Base-by-base conservation (phyloP, 1,140 invertebrate genomes). In the Heliothis virescens region DNA sequence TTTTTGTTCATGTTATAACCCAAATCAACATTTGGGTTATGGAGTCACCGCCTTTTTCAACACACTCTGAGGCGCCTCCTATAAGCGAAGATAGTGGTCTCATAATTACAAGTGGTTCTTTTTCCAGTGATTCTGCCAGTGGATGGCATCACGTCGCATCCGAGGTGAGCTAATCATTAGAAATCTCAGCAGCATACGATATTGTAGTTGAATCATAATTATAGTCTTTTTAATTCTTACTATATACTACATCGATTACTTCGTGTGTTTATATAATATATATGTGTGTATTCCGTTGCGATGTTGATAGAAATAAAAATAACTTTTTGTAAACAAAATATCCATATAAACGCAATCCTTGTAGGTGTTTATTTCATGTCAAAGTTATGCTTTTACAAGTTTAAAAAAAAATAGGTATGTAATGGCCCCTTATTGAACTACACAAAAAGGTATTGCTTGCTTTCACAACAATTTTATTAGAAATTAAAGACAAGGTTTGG, bases 11-110 rank as follows among this genome's bases (percentile, higher is more conserved):
- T 79, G 72, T 83, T 81, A 86, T 89, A 84, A 85, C 83, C 76
- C 82, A 85, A 85, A 80, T 79, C 71, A 76, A 63, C n/a, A 34
- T 63, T 87, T 83, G 78, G 86, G 88, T 90, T 82, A 96, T 96
- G 96, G 95, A 96, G 92, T 96, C 96, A 80, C 95, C 95, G 85
- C 95, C 95, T 86, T 96, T 95, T 83, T 96, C 95, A 83, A 95
- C 95, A 89, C 95, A 95, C 88, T 96, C 95, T 76, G 95, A 96
- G 87, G 95, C 92, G 79, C 95, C 95, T 87, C 94, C 94, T 82
- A 87, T 96, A 85, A 96, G 96, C 89, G 96, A 96, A 93, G 96
- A 96, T 86, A 96, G 95, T 94, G 96, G 96, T 80, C 92, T 96
- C 75, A 89, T 96, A 74, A 94, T 96, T 88, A 96, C 95, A 81